A percentile compares a stretch with the other conserved stretches of the same genome.
Evolutionary conservation across 2,888 invertebrate species (phyloP).

Genomic region (Drosophila robusta): DNA sequence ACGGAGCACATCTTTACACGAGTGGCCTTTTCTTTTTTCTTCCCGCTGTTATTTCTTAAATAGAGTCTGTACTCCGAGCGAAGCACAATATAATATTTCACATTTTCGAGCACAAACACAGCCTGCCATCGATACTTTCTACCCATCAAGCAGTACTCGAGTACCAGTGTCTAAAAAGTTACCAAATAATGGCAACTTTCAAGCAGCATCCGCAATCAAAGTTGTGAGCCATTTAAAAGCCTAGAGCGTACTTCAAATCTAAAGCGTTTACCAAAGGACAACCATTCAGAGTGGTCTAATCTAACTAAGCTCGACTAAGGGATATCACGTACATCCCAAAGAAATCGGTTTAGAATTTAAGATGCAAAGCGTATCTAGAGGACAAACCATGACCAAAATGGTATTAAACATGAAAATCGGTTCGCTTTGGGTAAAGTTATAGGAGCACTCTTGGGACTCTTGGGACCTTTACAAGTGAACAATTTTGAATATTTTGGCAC

Average conservation of each 20-base stretch:
- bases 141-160: conserved; percentile 13
- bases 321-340: conserved; percentile 1
- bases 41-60: too few species aligned
- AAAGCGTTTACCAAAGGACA: conserved; percentile 12
- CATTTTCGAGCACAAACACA: conserved; percentile 7
- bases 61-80: too few species aligned
- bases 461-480: too few species aligned
- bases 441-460: too few species aligned
- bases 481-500: too few species aligned
- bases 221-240: conserved; percentile 57
- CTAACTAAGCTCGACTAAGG: background rate
- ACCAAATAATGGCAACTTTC: conserved; percentile 45
- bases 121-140: conserved; percentile 19
- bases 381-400: too few species aligned
- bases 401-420: too few species aligned
- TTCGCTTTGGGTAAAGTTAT: too few species aligned
- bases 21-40: background rate
- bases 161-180: conserved; percentile 36
- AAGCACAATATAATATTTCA: background rate
- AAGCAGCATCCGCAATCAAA: conserved; percentile 50
- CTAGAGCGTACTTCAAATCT: conserved; percentile 45
- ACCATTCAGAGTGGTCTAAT: background rate
- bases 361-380: too few species aligned
- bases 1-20: conserved; percentile 9
- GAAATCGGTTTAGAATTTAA: too few species aligned